Base-by-base conservation (phyloP, 1,140 invertebrate species). In the Macrocentrus cingulum region DNA sequence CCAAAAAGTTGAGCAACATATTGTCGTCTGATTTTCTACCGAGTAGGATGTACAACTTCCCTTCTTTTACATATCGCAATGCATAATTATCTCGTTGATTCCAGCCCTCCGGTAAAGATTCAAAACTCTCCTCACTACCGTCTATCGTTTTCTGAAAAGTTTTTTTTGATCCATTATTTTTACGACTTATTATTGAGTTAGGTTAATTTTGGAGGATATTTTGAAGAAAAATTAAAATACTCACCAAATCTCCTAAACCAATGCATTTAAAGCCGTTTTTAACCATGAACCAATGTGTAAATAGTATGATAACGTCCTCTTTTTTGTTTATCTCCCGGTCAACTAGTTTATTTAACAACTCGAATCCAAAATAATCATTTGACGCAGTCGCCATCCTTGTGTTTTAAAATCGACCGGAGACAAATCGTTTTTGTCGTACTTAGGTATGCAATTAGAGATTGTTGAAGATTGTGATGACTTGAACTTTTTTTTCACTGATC, bases 191-290 rank as follows among this genome's bases (percentile, higher is more conserved):
- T 34, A 34, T 34, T 34, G 11, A 34, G 6, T 34, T 34, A 6
- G 11, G 6, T 7, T 11, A n/a, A n/a, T n/a, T n/a, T n/a, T n/a
- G n/a, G n/a, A n/a, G n/a, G n/a, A n/a, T n/a, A n/a, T n/a, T 29
- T 29, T 4, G 25, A 5, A 29, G 4, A 29, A 29, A 9, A 29
- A 29, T 29, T 5, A 29, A 29, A 29, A 29, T 29, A 29, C 25
- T 29, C 25, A 88, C 87, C 60, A 84, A 82, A 68, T 91, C 88
- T 2, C 88, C 88, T 34, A 87, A 72, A 41, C 89, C 89, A 59
- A 91, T 81, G 65, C 86, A 90, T 57, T 82, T 83, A 61, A 89
- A 90, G 29, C 85, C 87, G 70, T 84, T 84, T 72, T 87, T 90
- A 0, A 85, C 80, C 1, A 91, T 70, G 69, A 85, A 84, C 80